Percentiles rank a stretch among this genome's conserved stretches.
phyloP scores from a whole-genome alignment of 2,888 invertebrate genomes.

The Lycia hirtaria region DNA sequence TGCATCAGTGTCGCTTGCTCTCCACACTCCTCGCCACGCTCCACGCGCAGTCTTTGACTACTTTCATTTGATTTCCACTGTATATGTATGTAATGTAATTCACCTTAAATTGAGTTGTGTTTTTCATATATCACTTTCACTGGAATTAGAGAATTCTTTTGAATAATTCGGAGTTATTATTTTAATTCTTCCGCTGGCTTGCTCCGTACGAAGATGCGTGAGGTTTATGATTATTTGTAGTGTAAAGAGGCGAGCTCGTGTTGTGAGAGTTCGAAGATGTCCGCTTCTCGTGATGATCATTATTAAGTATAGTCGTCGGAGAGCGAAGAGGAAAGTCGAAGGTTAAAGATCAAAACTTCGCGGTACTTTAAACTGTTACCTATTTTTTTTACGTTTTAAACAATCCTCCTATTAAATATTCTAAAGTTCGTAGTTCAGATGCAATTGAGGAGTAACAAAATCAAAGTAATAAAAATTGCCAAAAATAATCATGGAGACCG shows the following conservation, averaged over 20 bases:
- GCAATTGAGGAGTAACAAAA: too few species aligned
- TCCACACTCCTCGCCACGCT: too few species aligned
- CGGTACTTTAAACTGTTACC: too few species aligned
- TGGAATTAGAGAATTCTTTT: slow-evolving; percentile 35
- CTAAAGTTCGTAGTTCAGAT: background rate
- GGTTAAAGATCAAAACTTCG: slow-evolving; percentile 29
- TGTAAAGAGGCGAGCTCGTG: slow-evolving; percentile 19
- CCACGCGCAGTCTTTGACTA: slow-evolving; percentile 19
- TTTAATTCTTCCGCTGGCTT: slow-evolving; percentile 38
- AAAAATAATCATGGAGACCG: too few species aligned
- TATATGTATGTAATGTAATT: slow-evolving; percentile 23
- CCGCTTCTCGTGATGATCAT: slow-evolving; percentile 23
- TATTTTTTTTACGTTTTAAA: too few species aligned
- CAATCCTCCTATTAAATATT: too few species aligned
- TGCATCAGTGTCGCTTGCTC: slow-evolving; percentile 1
- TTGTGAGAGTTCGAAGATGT: slow-evolving; percentile 12
- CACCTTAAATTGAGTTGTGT: slow-evolving; percentile 30
- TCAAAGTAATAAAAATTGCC: too few species aligned
- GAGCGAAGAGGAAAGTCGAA: slow-evolving; percentile 18
- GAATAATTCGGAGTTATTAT: slow-evolving; percentile 37
- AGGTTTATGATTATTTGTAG: slow-evolving; percentile 35
- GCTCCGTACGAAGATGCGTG: slow-evolving; percentile 23
- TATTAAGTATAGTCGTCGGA: slow-evolving; percentile 24
- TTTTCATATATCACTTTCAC: slow-evolving; percentile 42
- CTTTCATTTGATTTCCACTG: slow-evolving; percentile 30